A percentile compares a stretch with the other conserved stretches of the same genome.
Evolutionary conservation across 2,888 invertebrate species (phyloP).

Genomic region (Bruchidius siliquastri): DNA sequence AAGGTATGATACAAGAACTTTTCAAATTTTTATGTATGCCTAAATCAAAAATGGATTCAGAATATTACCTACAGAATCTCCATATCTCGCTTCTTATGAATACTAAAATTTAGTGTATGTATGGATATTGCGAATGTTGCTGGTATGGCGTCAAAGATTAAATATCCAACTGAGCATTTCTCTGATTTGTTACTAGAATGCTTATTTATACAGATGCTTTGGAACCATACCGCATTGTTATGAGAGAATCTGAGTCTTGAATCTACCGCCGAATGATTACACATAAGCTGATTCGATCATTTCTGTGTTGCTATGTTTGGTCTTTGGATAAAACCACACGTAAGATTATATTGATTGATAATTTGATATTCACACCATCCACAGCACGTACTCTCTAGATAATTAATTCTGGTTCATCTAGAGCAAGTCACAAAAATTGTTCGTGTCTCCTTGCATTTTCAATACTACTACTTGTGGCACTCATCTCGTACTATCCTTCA

Average conservation of each 20-base stretch:
- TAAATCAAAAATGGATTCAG: too few relatives aligned
- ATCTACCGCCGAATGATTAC: not conserved
- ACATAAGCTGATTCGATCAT: not conserved
- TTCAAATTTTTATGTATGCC: too few relatives aligned
- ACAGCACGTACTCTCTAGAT: not conserved
- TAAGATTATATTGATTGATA: not conserved
- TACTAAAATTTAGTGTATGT: too few relatives aligned
- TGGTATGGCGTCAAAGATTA: slow-evolving; percentile 1
- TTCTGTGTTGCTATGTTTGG: not conserved
- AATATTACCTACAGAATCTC: too few relatives aligned
- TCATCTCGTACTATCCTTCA: too few relatives aligned
- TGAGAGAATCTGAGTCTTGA: not conserved
- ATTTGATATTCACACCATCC: not conserved
- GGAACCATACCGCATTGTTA: not conserved
- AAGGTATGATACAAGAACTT: too few relatives aligned
- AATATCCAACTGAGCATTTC: not conserved
- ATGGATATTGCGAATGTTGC: too few relatives aligned
- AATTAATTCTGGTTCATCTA: not conserved
- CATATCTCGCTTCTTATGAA: too few relatives aligned
- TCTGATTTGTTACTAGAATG: not conserved
- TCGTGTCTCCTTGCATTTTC: too few relatives aligned
- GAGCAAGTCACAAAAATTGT: not conserved
- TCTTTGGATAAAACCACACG: not conserved
- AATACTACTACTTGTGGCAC: too few relatives aligned
- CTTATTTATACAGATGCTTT: not conserved